phyloP scores from a whole-genome alignment of 1,140 invertebrate genomes.

The Drosophila grimshawi region DNA sequence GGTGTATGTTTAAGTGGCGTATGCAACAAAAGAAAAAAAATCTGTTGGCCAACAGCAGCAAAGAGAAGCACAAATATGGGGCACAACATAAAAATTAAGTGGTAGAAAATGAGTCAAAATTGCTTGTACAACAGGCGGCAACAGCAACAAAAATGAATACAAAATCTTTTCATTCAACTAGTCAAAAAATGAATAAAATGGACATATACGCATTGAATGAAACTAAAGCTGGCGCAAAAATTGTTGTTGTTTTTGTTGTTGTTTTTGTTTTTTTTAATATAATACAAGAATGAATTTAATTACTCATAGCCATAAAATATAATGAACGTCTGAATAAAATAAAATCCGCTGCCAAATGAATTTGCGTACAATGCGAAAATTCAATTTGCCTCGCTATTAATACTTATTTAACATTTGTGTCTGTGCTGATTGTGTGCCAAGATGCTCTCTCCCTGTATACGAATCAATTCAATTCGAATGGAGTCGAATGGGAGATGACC shows the following conservation, averaged over 20 bases:
- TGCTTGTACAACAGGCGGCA: slow-evolving; percentile 15
- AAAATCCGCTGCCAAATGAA: slow-evolving; percentile 41
- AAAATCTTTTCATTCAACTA: slow-evolving; percentile 13
- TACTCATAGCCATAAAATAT: slow-evolving; percentile 26
- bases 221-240: slow-evolving; percentile 65
- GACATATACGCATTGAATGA: slow-evolving; percentile 34
- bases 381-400: slow-evolving; percentile 61
- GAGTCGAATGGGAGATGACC: not conserved
- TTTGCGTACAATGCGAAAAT: slow-evolving; percentile 55
- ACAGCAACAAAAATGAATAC: slow-evolving; percentile 5
- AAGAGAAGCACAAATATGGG: slow-evolving; percentile 9
- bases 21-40: slow-evolving; percentile 39
- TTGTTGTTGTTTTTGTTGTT: slow-evolving; percentile 41
- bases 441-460: not conserved
- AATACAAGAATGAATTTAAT: slow-evolving; percentile 41
- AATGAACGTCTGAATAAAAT: slow-evolving; percentile 47
- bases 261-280: slow-evolving; percentile 15
- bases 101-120: slow-evolving; percentile 54
- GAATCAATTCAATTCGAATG: not conserved
- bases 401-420: slow-evolving; percentile 3
- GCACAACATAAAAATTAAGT: slow-evolving; percentile 48
- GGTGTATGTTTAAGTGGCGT: slow-evolving; percentile 60
- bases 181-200: slow-evolving; percentile 3
- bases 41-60: not conserved
- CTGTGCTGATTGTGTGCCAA: not conserved